Conservation (phyloP, 2,113 vertebrate species). For the Phrynosoma platyrhinos region DNA sequence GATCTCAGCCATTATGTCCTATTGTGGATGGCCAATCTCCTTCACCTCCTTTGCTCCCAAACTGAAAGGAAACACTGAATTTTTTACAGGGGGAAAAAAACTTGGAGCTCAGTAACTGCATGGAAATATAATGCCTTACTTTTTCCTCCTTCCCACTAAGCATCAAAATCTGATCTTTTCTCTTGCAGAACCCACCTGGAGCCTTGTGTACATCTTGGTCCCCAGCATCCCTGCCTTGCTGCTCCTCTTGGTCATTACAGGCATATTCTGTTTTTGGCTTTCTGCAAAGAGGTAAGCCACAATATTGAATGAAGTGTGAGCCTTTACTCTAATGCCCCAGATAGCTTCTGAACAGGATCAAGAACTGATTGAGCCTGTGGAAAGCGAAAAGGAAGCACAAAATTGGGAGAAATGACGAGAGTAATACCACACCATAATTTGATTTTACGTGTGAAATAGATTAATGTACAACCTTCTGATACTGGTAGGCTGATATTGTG, state of each 20-base stretch:
- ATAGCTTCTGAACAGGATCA: too few relatives aligned
- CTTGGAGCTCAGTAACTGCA: neutral
- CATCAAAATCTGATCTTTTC: slow-evolving; percentile 10
- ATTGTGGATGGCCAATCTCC: neutral
- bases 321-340: neutral
- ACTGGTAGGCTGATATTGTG: too few relatives aligned
- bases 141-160: neutral
- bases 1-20: neutral
- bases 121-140: neutral
- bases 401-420: too few relatives aligned
- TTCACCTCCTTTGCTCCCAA: neutral
- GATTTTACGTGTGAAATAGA: too few relatives aligned
- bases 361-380: too few relatives aligned
- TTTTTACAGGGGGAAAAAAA: neutral
- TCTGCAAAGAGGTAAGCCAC: slow-evolving; percentile 81
- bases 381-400: neutral
- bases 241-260: slow-evolving; percentile 77
- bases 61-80: neutral
- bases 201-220: slow-evolving; percentile 85
- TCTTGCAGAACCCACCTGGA: slow-evolving; percentile 72
- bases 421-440: too few relatives aligned
- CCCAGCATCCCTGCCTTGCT: slow-evolving; percentile 83
- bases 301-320: rapidly evolving
- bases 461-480: too few relatives aligned
- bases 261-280: slow-evolving; percentile 84